Percentiles rank a stretch among this genome's conserved stretches.
Evolutionary conservation across 37 sponge, comb jelly and placozoan genomes (phyloP).

Genomic region (Beroe forskalii): DNA sequence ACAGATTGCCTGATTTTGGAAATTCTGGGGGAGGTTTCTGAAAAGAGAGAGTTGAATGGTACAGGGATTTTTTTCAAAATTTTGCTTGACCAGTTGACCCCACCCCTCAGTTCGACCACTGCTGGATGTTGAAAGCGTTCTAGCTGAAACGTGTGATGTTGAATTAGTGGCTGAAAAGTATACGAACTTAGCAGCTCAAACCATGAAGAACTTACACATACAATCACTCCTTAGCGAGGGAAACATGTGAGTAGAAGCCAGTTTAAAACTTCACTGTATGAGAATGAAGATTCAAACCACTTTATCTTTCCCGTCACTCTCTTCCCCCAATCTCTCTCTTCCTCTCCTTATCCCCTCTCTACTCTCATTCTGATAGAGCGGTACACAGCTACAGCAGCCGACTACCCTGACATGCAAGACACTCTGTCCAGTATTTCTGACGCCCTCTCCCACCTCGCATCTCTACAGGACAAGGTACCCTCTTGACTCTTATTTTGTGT

Average conservation of each 20-base stretch:
- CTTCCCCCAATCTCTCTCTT: not conserved
- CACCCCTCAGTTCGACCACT: slow-evolving; percentile 2
- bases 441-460: not conserved
- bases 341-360: not conserved
- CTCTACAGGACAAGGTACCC: slow-evolving; percentile 1
- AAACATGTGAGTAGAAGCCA: not conserved
- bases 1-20: too few relatives aligned
- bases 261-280: too few relatives aligned
- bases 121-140: slow-evolving; percentile 23
- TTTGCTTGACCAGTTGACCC: too few relatives aligned
- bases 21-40: too few relatives aligned
- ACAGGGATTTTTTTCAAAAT: too few relatives aligned
- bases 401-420: slow-evolving; percentile 45
- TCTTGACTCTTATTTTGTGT: too few relatives aligned
- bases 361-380: slow-evolving; percentile 31
- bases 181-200: slow-evolving; percentile 1
- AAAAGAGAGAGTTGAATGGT: too few relatives aligned
- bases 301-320: too few relatives aligned
- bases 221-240: slow-evolving; percentile 6
- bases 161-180: slow-evolving; percentile 5
- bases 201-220: slow-evolving; percentile 18
- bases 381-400: not conserved
- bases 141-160: slow-evolving; percentile 3
- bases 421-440: slow-evolving; percentile 44
- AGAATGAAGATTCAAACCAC: too few relatives aligned